phyloP scores from a whole-genome alignment of 2,888 invertebrate genomes.

The Teleiodes luculella region DNA sequence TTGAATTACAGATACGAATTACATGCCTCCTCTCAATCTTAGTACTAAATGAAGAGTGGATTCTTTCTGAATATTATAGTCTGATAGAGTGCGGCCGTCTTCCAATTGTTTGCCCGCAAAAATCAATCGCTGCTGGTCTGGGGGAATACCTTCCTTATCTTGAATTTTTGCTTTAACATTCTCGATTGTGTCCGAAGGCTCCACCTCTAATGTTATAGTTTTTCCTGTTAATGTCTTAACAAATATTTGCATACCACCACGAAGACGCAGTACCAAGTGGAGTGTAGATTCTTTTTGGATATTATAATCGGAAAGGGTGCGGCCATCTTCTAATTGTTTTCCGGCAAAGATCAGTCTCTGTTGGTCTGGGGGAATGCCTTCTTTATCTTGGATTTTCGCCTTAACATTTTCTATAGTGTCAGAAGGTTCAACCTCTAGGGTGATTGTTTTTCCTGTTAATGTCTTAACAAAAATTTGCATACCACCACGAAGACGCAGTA shows the following conservation, averaged over 20 bases:
- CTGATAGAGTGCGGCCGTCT: conserved; percentile 34
- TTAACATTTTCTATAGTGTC: conserved; percentile 41
- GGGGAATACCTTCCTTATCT: conserved; percentile 38
- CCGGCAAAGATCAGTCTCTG: conserved; percentile 37
- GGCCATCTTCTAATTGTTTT: conserved; percentile 43
- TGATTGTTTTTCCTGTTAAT: conserved; percentile 39
- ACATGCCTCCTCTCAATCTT: conserved; percentile 72
- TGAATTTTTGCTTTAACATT: conserved; percentile 38
- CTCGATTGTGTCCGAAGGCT: conserved; percentile 35
- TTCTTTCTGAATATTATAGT: conserved; percentile 39
- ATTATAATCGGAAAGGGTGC: conserved; percentile 43
- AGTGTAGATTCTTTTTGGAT: conserved; percentile 46
- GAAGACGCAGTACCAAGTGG: conserved; percentile 38
- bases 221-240: conserved; percentile 46
- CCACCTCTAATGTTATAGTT: conserved; percentile 43
- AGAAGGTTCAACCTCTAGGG: conserved; percentile 35
- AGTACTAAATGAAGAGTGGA: conserved; percentile 65
- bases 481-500: conserved; percentile 41
- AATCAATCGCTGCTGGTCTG: conserved; percentile 35
- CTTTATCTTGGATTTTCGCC: conserved; percentile 39
- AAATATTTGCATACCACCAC: conserved; percentile 48
- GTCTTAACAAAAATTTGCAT: conserved; percentile 51
- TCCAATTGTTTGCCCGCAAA: conserved; percentile 37
- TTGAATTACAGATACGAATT: conserved; percentile 1
- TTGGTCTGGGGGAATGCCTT: conserved; percentile 39